Percentiles rank a stretch among this genome's conserved stretches.
Conservation (phyloP, 92 coral and sea anemone species). For the Bergia puertoricense region DNA sequence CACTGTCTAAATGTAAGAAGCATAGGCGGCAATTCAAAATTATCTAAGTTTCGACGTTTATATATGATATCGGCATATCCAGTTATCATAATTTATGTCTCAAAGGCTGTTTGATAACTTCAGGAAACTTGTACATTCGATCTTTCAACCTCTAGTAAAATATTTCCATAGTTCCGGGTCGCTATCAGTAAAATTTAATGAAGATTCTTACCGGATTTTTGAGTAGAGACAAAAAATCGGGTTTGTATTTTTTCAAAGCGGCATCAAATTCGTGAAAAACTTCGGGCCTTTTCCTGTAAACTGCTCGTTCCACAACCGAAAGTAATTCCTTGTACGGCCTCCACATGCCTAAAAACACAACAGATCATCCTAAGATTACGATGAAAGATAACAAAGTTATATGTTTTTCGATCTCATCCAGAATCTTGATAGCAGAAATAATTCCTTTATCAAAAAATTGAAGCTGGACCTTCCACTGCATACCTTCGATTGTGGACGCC, state of each 20-base stretch:
- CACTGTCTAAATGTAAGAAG: too few species aligned
- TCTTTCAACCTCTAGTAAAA: neutral
- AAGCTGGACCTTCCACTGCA: neutral
- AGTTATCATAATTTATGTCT: too few species aligned
- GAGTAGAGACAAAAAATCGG: slow-evolving; percentile 81
- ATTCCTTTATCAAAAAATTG: neutral
- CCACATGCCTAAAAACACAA: slow-evolving; percentile 74
- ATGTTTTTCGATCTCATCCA: neutral
- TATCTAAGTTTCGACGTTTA: too few species aligned
- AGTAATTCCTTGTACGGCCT: slow-evolving; percentile 91
- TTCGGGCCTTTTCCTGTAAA: slow-evolving; percentile 85
- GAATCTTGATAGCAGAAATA: neutral
- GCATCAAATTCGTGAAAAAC: slow-evolving; percentile 84
- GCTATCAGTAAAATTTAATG: neutral
- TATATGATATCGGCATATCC: too few species aligned
- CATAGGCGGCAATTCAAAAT: too few species aligned
- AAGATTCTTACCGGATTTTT: slow-evolving; percentile 84
- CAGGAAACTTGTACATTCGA: neutral
- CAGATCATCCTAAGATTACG: neutral
- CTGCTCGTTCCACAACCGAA: slow-evolving; percentile 86
- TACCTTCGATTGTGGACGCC: slow-evolving; percentile 82
- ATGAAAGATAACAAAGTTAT: neutral
- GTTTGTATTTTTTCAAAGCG: slow-evolving; percentile 82
- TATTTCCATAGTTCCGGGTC: neutral
- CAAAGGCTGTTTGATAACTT: too few species aligned